Conservation (phyloP, 2,113 vertebrate genomes). For the Salminus brasiliensis region DNA sequence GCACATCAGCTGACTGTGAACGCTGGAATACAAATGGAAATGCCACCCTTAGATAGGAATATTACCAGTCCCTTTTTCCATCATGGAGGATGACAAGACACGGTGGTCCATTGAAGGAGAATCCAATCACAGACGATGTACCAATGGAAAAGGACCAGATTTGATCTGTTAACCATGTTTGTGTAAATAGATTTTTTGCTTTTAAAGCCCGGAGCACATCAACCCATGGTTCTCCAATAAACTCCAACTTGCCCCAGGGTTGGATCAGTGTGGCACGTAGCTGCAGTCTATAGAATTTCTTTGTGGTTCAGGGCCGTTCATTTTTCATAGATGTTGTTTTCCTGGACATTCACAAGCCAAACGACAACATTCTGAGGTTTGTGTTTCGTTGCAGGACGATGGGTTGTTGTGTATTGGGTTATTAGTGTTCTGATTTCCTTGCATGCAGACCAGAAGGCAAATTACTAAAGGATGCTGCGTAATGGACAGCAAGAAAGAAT, state of each 20-base stretch:
- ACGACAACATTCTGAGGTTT: background rate
- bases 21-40: background rate
- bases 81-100: background rate
- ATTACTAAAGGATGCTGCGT: background rate
- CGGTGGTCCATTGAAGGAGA: background rate
- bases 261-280: background rate
- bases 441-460: background rate
- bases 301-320: background rate
- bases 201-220: background rate
- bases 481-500: background rate
- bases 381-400: background rate
- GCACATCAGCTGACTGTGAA: background rate
- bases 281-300: background rate
- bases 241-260: background rate
- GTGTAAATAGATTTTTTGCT: background rate
- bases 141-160: background rate
- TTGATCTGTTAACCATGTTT: background rate
- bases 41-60: background rate
- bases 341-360: background rate
- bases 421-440: background rate
- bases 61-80: background rate
- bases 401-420: background rate
- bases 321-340: too few relatives aligned
- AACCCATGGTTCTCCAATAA: background rate
- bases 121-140: too few relatives aligned